These are phyloP conservation scores for Cyclophora punctaria DNA, from an alignment of 2,888 invertebrate genomes.

Conservation along the genomic window DNA sequence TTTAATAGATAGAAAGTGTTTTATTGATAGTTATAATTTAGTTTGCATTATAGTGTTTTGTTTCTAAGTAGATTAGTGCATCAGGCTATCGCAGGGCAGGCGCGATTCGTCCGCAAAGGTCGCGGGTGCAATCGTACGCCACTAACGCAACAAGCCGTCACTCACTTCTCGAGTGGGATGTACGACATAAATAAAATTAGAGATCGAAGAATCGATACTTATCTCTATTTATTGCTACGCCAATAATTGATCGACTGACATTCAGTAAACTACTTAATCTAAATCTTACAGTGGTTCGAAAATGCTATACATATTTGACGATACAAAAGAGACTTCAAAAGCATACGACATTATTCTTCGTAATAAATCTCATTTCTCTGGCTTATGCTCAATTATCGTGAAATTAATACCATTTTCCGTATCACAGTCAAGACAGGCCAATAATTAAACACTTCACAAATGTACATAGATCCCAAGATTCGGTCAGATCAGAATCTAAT, in stretches of 20 bases:
- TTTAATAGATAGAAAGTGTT: no score
- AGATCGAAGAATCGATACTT: conserved; percentile 19
- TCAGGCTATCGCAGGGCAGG: conserved; percentile 45
- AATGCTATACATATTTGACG: neutral
- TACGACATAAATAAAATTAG: conserved; percentile 21
- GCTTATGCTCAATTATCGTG: no score
- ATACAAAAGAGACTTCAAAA: no score
- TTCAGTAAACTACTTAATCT: neutral
- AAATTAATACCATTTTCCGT: no score
- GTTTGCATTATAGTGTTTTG: conserved; percentile 9
- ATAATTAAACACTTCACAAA: no score
- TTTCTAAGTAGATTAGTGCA: conserved; percentile 48
- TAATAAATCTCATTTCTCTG: neutral
- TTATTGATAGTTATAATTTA: no score
- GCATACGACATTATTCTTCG: neutral
- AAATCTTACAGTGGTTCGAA: neutral
- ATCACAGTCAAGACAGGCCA: no score
- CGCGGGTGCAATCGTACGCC: conserved; percentile 34
- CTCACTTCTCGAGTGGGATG: conserved; percentile 18
- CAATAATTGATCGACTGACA: conserved; percentile 9
- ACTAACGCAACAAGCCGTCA: conserved; percentile 33
- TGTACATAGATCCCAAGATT: no score
- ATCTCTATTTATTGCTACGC: no score
- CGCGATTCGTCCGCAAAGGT: conserved; percentile 45
- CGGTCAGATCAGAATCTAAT: no score